These are phyloP conservation scores for Diadophis punctatus DNA, from an alignment of 2,113 vertebrate genomes.

Conservation along the genomic window DNA sequence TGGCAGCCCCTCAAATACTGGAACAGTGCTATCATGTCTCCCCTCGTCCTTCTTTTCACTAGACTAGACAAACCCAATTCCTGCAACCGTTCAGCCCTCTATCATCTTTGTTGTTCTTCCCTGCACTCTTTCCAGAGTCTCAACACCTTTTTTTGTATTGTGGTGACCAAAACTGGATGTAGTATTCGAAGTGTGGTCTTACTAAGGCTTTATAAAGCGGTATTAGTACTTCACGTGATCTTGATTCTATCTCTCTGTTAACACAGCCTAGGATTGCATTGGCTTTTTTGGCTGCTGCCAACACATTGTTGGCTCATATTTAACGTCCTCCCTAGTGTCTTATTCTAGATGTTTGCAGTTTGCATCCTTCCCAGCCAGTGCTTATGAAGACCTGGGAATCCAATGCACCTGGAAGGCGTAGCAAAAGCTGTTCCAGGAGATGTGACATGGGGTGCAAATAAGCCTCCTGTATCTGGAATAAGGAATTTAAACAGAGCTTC, in stretches of 20 bases:
- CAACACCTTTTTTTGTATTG: not conserved
- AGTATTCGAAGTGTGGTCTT: too few species aligned
- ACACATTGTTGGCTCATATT: too few species aligned
- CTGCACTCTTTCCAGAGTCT: not conserved
- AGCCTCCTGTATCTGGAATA: not conserved
- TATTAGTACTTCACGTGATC: too few species aligned
- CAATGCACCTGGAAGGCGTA: not conserved
- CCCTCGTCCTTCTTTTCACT: not conserved
- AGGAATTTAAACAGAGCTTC: not conserved
- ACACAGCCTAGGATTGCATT: too few species aligned
- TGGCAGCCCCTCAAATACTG: not conserved
- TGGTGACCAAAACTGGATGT: not conserved
- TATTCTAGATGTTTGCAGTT: not conserved
- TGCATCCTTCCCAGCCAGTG: not conserved
- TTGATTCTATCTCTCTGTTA: too few species aligned
- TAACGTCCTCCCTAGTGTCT: not conserved
- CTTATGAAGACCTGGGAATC: not conserved
- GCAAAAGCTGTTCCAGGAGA: not conserved
- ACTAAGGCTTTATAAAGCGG: too few species aligned
- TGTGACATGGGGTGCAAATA: not conserved
- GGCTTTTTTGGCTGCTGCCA: too few species aligned
- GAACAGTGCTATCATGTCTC: not conserved
- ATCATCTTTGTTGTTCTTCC: not conserved
- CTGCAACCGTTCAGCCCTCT: not conserved
- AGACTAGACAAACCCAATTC: not conserved